Conservation (phyloP, 2,888 invertebrate species). For the Trisateles emortualis region DNA sequence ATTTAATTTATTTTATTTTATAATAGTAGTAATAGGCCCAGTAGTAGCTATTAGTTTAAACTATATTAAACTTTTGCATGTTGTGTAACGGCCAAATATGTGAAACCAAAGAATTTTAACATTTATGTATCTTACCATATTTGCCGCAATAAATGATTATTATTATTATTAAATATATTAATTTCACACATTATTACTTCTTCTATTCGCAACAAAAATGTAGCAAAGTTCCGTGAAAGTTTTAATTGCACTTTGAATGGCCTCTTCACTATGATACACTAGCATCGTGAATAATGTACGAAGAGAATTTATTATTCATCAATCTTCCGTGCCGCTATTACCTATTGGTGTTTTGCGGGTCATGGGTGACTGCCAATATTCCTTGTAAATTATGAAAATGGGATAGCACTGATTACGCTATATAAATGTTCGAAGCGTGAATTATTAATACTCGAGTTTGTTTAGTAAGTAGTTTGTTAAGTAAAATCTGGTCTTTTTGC, state of each 20-base stretch:
- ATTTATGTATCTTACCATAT: no score
- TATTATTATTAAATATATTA: no score
- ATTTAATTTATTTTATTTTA: no score
- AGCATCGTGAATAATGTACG: conserved; percentile 42
- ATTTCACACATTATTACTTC: conserved; percentile 1
- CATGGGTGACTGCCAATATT: conserved; percentile 35
- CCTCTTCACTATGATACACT: conserved; percentile 31
- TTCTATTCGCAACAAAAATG: conserved; percentile 20
- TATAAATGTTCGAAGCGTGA: neutral
- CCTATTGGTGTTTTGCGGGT: conserved; percentile 40
- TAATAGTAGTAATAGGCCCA: no score
- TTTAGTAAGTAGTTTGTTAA: no score
- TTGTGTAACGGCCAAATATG: no score
- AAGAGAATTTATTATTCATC: conserved; percentile 50
- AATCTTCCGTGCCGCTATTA: conserved; percentile 43
- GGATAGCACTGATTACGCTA: conserved; percentile 7
- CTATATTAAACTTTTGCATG: no score
- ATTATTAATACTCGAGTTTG: neutral
- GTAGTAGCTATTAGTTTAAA: no score
- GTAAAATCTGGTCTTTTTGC: no score
- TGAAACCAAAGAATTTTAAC: no score
- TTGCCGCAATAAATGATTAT: no score
- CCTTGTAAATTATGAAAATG: conserved; percentile 32
- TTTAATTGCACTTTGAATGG: conserved; percentile 50
- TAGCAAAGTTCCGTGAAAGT: conserved; percentile 38